Conservation (phyloP, 2,797 vertebrate genomes). For the Pseudocheirus occidentalis region DNA sequence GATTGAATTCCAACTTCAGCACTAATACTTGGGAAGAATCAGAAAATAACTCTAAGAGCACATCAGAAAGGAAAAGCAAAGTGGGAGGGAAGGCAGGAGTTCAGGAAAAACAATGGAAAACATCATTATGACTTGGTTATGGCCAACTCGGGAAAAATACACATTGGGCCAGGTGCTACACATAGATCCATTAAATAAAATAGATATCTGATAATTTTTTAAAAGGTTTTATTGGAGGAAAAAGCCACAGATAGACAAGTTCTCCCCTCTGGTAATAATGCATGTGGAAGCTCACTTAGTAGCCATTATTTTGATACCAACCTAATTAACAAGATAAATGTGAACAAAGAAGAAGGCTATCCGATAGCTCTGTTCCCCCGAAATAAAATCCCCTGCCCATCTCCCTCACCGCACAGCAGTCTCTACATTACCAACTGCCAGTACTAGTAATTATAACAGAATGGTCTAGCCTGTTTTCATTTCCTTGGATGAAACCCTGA, state of each 20-base stretch:
- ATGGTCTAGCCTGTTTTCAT: background rate
- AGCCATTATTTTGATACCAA: conserved; percentile 10
- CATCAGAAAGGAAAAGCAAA: background rate
- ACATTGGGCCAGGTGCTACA: background rate
- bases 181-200: background rate
- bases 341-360: background rate
- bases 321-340: background rate
- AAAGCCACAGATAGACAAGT: background rate
- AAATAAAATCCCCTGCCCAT: background rate
- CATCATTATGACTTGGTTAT: background rate
- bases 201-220: background rate
- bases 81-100: background rate
- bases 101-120: background rate
- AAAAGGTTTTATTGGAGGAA: background rate
- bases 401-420: background rate
- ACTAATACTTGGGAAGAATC: background rate
- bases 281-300: background rate
- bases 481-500: background rate
- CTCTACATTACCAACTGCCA: background rate
- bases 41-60: conserved; percentile 30
- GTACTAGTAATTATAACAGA: background rate
- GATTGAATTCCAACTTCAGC: background rate
- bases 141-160: background rate
- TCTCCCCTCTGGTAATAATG: background rate
- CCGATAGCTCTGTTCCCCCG: background rate